Evolutionary conservation across 2,113 vertebrate species (phyloP).

Genomic region (Cinclus cinclus): DNA sequence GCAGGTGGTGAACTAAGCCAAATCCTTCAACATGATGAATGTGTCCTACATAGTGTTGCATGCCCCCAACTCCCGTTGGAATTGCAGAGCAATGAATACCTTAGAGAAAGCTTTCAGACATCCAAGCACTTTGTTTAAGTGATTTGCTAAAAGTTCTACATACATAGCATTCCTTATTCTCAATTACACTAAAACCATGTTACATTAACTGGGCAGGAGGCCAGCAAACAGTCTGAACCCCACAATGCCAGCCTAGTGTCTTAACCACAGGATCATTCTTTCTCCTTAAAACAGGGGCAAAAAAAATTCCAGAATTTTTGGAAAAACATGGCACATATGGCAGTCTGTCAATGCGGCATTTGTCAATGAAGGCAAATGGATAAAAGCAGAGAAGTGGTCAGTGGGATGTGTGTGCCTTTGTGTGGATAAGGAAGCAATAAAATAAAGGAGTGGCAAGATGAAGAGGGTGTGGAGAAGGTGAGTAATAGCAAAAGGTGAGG

Average conservation of each 20-base stretch:
- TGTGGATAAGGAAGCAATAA: neutral
- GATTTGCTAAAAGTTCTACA: constrained; percentile 31
- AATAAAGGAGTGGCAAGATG: neutral
- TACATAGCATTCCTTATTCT: constrained; percentile 6
- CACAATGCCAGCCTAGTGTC: neutral
- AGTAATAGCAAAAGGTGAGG: neutral
- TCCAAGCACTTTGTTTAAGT: constrained; percentile 30
- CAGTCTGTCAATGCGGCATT: neutral
- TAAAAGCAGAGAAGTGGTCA: neutral
- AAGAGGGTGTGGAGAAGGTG: neutral
- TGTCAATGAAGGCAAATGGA: neutral
- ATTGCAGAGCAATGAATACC: constrained; percentile 9
- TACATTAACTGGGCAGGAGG: constrained; percentile 18
- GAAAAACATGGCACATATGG: neutral
- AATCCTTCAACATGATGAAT: constrained; percentile 49
- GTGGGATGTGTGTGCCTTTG: accelerated
- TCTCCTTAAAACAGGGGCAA: neutral
- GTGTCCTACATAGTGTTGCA: neutral
- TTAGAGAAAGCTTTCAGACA: constrained; percentile 47
- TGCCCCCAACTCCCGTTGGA: constrained; percentile 10
- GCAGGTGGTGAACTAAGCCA: constrained; percentile 45
- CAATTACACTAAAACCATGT: constrained; percentile 20
- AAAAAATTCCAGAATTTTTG: neutral
- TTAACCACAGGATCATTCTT: neutral
- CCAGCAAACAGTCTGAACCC: neutral